Percentiles rank a stretch among this genome's conserved stretches.
Evolutionary conservation across 2,797 vertebrate species (phyloP).

Genomic region (Platalea minor): DNA sequence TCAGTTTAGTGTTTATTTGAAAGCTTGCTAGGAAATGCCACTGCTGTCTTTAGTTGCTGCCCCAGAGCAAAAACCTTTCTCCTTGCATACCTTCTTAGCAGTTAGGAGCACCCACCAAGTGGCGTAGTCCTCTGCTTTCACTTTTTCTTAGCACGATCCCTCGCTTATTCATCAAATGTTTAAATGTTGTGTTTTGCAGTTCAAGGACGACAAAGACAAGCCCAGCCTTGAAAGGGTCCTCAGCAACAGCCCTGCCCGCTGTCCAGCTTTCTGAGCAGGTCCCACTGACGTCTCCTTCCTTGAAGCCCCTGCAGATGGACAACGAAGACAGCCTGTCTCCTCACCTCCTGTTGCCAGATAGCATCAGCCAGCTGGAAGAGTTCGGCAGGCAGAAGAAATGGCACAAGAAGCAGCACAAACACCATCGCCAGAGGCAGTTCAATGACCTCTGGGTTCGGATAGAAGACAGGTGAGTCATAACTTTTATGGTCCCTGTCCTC

Average conservation of each 20-base stretch:
- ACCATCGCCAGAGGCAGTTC: conserved; percentile 88
- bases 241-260: conserved; percentile 67
- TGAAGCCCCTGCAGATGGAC: conserved; percentile 54
- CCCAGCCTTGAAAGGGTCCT: conserved; percentile 50
- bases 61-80: neutral
- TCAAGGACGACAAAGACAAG: conserved; percentile 44
- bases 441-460: conserved; percentile 98
- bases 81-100: neutral
- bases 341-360: conserved; percentile 92
- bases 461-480: conserved; percentile 85
- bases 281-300: conserved; percentile 53
- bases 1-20: neutral
- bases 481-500: neutral
- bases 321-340: conserved; percentile 79
- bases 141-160: neutral
- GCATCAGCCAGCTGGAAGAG: conserved; percentile 96
- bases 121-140: neutral
- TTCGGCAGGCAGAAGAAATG: conserved; percentile 92
- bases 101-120: neutral
- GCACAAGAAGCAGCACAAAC: conserved; percentile 85
- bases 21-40: neutral
- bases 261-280: conserved; percentile 74
- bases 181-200: conserved; percentile 50
- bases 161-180: neutral
- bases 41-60: neutral